A percentile compares a stretch with the other conserved stretches of the same genome.
Evolutionary conservation across 2,113 vertebrate species (phyloP).

Genomic region (Hypomesus transpacificus): DNA sequence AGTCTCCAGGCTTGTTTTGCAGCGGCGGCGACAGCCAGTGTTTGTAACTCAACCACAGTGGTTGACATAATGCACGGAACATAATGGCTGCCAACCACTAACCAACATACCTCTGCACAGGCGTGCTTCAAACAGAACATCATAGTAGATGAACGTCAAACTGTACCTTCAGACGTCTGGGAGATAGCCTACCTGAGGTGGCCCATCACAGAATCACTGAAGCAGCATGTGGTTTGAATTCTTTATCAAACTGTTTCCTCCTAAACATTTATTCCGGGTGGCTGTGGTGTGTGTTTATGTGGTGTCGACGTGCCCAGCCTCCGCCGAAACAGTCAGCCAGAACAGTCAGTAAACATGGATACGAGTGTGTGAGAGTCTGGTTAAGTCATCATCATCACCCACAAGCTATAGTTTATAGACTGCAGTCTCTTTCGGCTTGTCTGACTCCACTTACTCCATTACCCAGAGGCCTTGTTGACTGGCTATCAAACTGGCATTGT

Average conservation of each 20-base stretch:
- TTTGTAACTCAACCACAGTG: conserved; percentile 27
- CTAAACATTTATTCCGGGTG: not conserved
- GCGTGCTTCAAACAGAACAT: no score
- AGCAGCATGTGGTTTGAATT: no score
- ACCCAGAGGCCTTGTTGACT: not conserved
- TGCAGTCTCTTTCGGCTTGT: conserved; percentile 9
- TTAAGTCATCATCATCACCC: conserved; percentile 17
- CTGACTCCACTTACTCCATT: conserved; percentile 14
- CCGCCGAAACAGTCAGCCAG: not conserved
- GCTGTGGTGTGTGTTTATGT: not conserved
- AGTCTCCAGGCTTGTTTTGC: conserved; percentile 25
- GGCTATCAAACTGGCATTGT: not conserved
- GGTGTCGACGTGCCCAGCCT: not conserved
- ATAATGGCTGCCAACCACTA: conserved; percentile 3
- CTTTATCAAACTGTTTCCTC: no score
- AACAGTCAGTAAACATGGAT: conserved; percentile 5
- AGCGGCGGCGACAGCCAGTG: conserved; percentile 13
- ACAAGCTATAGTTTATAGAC: conserved; percentile 7
- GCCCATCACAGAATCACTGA: no score
- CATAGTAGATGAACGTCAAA: no score
- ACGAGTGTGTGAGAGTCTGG: conserved; percentile 2
- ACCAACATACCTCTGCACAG: not conserved
- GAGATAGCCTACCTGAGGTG: no score
- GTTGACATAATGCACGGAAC: not conserved
- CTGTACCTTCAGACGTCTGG: no score